Conservation (phyloP, 37 sponge, comb jelly and placozoan genomes). For the Ianthella basta region DNA sequence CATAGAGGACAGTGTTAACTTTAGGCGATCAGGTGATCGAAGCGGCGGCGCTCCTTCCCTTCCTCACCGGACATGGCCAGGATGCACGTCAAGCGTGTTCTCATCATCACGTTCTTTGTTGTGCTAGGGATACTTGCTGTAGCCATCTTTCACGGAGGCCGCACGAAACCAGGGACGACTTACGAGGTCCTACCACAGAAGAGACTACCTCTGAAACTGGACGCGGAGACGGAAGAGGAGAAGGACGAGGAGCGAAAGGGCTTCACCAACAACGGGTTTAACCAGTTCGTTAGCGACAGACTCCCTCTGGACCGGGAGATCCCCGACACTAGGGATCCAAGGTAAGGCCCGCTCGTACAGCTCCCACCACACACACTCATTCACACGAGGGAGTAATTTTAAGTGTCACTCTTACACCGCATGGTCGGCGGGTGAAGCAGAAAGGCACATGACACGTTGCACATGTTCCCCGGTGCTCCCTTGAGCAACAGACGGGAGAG, state of each 20-base stretch:
- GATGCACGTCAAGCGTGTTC: too few relatives aligned
- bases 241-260: slow-evolving; percentile 77
- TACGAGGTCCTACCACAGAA: background rate
- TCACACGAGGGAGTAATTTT: too few relatives aligned
- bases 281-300: slow-evolving; percentile 82
- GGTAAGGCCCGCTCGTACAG: slow-evolving; percentile 41
- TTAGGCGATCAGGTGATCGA: too few relatives aligned
- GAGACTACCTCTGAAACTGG: background rate
- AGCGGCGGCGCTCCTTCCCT: too few relatives aligned
- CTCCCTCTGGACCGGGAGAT: slow-evolving; percentile 73
- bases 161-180: background rate
- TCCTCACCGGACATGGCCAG: too few relatives aligned
- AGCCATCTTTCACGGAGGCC: background rate
- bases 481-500: too few relatives aligned
- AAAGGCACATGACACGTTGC: background rate
- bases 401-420: background rate
- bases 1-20: too few relatives aligned
- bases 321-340: slow-evolving; percentile 88
- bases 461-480: too few relatives aligned
- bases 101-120: too few relatives aligned
- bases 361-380: too few relatives aligned
- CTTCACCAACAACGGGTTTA: slow-evolving; percentile 80
- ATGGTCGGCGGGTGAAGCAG: background rate
- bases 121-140: too few relatives aligned
- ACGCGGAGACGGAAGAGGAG: slow-evolving; percentile 61